These are phyloP conservation scores for Chaetodon auriga DNA, from an alignment of 2,113 vertebrate genomes.

Conservation along the genomic window DNA sequence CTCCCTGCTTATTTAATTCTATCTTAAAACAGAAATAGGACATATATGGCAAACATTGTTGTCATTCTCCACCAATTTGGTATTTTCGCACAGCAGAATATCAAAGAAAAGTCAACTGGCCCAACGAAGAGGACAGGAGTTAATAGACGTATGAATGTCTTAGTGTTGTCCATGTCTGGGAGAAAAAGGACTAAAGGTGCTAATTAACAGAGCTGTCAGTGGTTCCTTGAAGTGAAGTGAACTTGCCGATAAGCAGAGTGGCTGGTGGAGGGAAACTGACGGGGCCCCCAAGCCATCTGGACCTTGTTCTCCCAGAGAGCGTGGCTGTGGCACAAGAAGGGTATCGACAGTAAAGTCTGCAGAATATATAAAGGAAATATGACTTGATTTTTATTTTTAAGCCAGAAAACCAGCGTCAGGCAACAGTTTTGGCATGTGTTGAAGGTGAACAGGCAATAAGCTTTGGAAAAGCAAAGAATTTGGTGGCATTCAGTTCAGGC, in stretches of 20 bases:
- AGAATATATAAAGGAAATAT: background rate
- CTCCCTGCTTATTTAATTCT: background rate
- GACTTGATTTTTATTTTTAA: conserved; percentile 10
- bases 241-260: conserved; percentile 80
- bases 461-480: background rate
- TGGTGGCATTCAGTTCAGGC: background rate
- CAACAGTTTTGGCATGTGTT: conserved; percentile 22
- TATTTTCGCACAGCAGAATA: conserved; percentile 9
- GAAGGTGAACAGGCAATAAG: conserved; percentile 25
- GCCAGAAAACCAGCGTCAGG: background rate
- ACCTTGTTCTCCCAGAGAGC: conserved; percentile 74
- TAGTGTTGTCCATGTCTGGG: conserved; percentile 47
- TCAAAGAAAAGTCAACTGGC: background rate
- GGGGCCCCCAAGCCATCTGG: conserved; percentile 77
- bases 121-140: conserved; percentile 29
- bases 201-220: conserved; percentile 85
- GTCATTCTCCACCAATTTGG: background rate
- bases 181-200: conserved; percentile 76
- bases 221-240: conserved; percentile 84
- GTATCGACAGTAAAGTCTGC: conserved; percentile 19
- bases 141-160: conserved; percentile 42
- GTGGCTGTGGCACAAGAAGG: conserved; percentile 38
- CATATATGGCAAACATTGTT: background rate
- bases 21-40: background rate
- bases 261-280: conserved; percentile 67